Evolutionary conservation across 2,113 vertebrate genomes (phyloP).

Genomic region (Hucho hucho): DNA sequence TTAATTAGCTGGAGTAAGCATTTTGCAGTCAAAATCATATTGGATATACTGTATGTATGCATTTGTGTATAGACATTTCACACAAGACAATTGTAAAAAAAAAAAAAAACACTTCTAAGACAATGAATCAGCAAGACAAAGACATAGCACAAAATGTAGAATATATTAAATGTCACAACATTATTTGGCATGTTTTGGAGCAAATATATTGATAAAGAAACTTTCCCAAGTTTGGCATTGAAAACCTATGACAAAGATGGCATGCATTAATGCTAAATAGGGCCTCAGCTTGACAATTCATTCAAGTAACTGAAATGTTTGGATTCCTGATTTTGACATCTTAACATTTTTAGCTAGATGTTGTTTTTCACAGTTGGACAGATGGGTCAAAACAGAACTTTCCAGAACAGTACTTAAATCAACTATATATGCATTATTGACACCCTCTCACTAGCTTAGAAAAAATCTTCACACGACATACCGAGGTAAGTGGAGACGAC

Average conservation of each 20-base stretch:
- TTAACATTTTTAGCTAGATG: not conserved
- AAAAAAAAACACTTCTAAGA: conserved; percentile 30
- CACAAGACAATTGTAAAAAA: conserved; percentile 43
- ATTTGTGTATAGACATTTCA: conserved; percentile 22
- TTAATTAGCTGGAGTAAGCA: conserved; percentile 49
- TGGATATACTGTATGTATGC: conserved; percentile 23
- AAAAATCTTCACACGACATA: not conserved
- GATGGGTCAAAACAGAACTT: not conserved
- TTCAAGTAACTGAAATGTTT: not conserved
- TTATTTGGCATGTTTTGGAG: conserved; percentile 41
- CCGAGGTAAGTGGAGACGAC: not conserved
- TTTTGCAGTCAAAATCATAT: conserved; percentile 42
- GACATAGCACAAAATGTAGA: conserved; percentile 30
- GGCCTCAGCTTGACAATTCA: not conserved
- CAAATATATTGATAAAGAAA: conserved; percentile 25
- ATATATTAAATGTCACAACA: conserved; percentile 5
- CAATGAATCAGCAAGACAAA: conserved; percentile 43
- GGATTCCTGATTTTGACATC: not conserved
- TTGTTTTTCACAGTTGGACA: conserved; percentile 1
- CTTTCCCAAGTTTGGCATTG: conserved; percentile 1
- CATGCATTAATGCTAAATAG: not conserved
- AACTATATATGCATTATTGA: not conserved
- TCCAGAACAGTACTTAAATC: no score
- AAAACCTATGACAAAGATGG: not conserved
- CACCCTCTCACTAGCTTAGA: not conserved